These are phyloP conservation scores for Hypsibius dujardini DNA, from an alignment of 1,140 invertebrate genomes.

Conservation along the genomic window DNA sequence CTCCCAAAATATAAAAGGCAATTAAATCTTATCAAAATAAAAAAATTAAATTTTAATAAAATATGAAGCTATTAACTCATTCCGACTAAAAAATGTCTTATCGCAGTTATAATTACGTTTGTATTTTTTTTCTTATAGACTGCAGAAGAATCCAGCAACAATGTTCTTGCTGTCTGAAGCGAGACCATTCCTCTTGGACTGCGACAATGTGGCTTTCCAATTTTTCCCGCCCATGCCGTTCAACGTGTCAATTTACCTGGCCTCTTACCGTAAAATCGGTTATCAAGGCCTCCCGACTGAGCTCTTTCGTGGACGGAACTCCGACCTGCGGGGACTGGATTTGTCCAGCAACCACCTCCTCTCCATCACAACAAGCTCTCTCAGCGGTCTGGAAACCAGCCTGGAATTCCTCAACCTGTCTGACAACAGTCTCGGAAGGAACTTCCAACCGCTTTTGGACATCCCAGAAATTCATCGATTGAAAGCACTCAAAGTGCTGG, in stretches of 20 bases:
- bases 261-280: background rate
- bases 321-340: background rate
- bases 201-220: constrained; percentile 4
- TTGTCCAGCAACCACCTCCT: background rate
- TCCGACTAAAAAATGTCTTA: background rate
- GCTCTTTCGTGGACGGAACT: background rate
- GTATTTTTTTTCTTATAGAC: background rate
- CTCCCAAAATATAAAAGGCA: no score
- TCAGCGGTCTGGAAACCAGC: background rate
- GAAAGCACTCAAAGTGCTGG: background rate
- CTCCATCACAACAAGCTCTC: background rate
- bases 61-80: background rate
- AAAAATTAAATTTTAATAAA: background rate
- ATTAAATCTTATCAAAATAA: background rate
- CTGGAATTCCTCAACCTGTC: constrained; percentile 2
- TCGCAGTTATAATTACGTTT: background rate
- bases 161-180: background rate
- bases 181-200: background rate
- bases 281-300: constrained; percentile 5
- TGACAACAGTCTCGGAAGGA: background rate
- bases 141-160: no score
- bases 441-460: constrained; percentile 2
- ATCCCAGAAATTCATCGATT: background rate
- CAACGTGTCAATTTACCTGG: background rate
- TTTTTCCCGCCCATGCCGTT: constrained; percentile 8